Evolutionary conservation across 2,797 vertebrate genomes (phyloP), one percentile per base, ranked within the genome.

Genomic region (Characodon lateralis): DNA sequence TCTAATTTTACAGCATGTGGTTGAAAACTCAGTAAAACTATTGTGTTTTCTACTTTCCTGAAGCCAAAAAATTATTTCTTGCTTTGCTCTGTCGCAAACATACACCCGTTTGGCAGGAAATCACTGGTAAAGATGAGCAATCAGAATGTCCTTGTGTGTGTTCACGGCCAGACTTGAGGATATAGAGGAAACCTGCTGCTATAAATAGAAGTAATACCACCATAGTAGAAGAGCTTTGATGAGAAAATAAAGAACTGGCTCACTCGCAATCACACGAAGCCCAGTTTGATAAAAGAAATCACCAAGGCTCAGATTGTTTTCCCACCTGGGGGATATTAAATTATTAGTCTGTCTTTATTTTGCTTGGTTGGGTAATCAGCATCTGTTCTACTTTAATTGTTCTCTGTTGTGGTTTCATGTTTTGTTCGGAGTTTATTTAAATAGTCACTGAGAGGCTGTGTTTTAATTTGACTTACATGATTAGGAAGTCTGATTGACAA

Each of bases 401-500:
- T 82, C 77, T 66, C 68, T 74, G 20, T 1, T 71, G 77, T 80
- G 72, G 74, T 79, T 89, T 66, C 24, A 59, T 83, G 78, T 88
- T 87, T 84, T 79, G 24, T 77, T 86, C 72, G 61, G 72, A 80
- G 80, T 82, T 78, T 83, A 85, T 59, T 71, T 85, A 85, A 89
- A 84, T 76, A 61, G 77, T 78, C 74, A 56, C 63, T 55, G 74
- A 79, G 77, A 85, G 89, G 81, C 68, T 72, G 78, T 79, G 83
- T 85, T 93, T 91, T 91, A 72, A 92, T 93, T 89, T 87, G 89
- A 92, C 82, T 77, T 80, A 88, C 85, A 72, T 89, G 85, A 86
- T 89, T 83, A 81, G 65, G 88, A 83, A 90, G 81, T 80, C 86
- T 92, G 87, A 92, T 83, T 83, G 90, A 89, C 87, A 85, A 85